Evolutionary conservation across 2,888 invertebrate species (phyloP).

Genomic region (Rosalia funebris): DNA sequence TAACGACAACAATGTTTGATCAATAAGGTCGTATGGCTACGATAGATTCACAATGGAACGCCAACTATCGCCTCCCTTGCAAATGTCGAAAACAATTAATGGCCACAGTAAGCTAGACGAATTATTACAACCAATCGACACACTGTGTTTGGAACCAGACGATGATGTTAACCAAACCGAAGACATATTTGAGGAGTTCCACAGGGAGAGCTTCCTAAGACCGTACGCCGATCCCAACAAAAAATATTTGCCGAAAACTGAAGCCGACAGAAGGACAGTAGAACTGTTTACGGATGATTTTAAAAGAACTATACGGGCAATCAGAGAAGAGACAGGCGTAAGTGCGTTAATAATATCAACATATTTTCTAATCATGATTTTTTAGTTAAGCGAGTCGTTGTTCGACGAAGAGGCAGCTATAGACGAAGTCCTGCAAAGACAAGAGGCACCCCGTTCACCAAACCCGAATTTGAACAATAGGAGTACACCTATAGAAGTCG

Average conservation of each 20-base stretch:
- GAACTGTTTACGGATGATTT: slow-evolving; percentile 53
- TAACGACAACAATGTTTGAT: neutral
- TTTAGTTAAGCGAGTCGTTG: slow-evolving; percentile 21
- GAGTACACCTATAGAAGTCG: slow-evolving; percentile 21
- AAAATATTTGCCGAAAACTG: slow-evolving; percentile 48
- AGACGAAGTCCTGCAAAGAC: slow-evolving; percentile 26
- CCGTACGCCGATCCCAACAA: slow-evolving; percentile 38
- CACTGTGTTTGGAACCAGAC: slow-evolving; percentile 43
- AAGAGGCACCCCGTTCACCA: neutral
- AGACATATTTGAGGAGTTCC: slow-evolving; percentile 52
- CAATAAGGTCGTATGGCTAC: neutral
- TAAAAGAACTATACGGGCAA: slow-evolving; percentile 48
- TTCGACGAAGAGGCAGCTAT: slow-evolving; percentile 25
- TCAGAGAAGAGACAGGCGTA: slow-evolving; percentile 49
- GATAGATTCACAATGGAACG: neutral
- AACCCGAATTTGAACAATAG: slow-evolving; percentile 9
- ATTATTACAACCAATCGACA: slow-evolving; percentile 41
- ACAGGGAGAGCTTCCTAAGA: slow-evolving; percentile 46
- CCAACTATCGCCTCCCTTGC: neutral
- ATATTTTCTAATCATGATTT: slow-evolving; percentile 4
- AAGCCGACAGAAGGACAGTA: slow-evolving; percentile 51
- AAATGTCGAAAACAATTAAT: slow-evolving; percentile 4
- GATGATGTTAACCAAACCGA: slow-evolving; percentile 47
- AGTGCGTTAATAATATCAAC: slow-evolving; percentile 10
- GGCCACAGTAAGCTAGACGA: slow-evolving; percentile 35